Evolutionary conservation across 2,797 vertebrate species (phyloP), one percentile per base, ranked within the genome.

Genomic region (Rhinichthys osculus): DNA sequence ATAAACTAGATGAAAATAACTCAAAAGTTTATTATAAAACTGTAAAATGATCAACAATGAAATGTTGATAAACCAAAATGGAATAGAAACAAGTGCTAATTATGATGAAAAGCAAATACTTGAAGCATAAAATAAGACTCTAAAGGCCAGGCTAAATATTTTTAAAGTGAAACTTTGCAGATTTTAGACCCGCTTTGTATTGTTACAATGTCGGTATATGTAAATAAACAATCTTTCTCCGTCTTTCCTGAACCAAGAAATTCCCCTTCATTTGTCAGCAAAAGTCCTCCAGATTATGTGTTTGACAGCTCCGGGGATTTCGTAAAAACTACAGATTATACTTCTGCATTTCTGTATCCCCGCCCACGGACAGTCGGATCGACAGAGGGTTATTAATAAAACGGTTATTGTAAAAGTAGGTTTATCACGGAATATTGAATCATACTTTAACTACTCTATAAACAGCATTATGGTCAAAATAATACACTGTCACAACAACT

Each of bases 231-330:
- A 14, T 44, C 44, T 47, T 47, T 47, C 44, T 0, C 44, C 1
- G 13, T 47, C 44, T 47, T 47, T 4, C 13, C 11, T 47, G 11
- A 47, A 47, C 44, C 11, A 47, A 47, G 11, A 14, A 27, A 27
- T 27, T 13, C n/a, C 59, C 59, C n/a, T 27, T 62, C 27, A 14
- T 27, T 62, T 27, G 59, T 27, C 52, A 27, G 11, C n/a, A 27
- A 2, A 27, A 64, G n/a, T 14, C 10, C 1, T 0, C 1, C 3
- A 0, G 23, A 11, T 59, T 1, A 59, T n/a, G 23, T 4, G 11
- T 27, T 62, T 14, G 59, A 62, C 4, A 59, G 57, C 1, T 62
- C 23, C 1, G 11, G 23, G 57, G 57, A 11, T 27, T 64, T 30
- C 5, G 5, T 64, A n/a, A 27, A 62, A 62, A 27, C 23, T 27